Evolutionary conservation across 2,888 invertebrate genomes (phyloP), one percentile per base, ranked within the genome.

Genomic region (Cephus pulcher): DNA sequence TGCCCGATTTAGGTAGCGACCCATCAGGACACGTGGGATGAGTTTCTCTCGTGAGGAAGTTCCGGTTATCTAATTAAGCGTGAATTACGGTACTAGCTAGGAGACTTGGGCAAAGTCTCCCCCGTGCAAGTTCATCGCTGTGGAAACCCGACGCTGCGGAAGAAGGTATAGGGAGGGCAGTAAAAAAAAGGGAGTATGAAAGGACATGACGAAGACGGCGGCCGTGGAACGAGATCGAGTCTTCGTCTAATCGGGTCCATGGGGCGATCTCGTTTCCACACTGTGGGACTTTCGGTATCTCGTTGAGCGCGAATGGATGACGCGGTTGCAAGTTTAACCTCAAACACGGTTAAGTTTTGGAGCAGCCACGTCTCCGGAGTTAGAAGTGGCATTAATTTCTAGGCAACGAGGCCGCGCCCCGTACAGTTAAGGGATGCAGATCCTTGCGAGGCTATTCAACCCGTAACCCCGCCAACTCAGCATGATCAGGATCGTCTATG

Each of bases 361-460:
- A 84, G 86, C 86, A 85, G 86, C 86, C 84, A 80, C 83, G 86
- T 86, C 86, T 88, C 81, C 85, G 82, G 82, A 87, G 86, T 87
- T 86, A 86, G 85, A 83, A 82, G 86, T 85, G 87, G 87, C 84
- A 88, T 88, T 86, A 89, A 89, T 86, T 88, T 84, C 85, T 80
- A 80, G 83, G 77, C 76, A 82, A 86, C 79, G 76, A 80, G 80
- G 70, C 79, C 76, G 73, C 56, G 9, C 23, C 23, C 23, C 56
- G 56, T 40, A 34, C 37, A 68, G 73, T 56, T 68, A 75, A 71
- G 81, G 79, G 40, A 77, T 75, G 30, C 79, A 80, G 76, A 79
- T 76, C 78, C 33, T 34, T 71, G 11, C 11, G 35, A 74, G 74
- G 34, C 4, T 74, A 74, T 74, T 37, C 74, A 34, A 74, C 74